Conservation (phyloP, 2,888 invertebrate genomes). For the Thecophora atra region DNA sequence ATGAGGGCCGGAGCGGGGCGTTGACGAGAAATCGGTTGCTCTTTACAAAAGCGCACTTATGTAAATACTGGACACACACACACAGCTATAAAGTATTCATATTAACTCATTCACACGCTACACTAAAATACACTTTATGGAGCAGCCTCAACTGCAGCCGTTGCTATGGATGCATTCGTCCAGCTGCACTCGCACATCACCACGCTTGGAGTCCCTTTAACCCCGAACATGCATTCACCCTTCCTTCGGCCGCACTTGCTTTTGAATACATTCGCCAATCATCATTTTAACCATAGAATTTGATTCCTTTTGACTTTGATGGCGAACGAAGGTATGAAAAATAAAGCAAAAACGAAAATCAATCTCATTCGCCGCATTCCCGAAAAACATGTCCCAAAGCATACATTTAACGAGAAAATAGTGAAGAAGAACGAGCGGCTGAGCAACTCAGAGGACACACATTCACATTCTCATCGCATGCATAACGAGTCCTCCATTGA, state of each 20-base stretch:
- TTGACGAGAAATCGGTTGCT: neutral
- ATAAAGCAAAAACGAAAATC: neutral
- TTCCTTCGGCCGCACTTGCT: neutral
- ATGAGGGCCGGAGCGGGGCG: neutral
- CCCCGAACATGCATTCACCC: no score
- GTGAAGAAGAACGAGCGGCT: slow-evolving; percentile 1
- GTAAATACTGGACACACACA: neutral
- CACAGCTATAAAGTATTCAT: neutral
- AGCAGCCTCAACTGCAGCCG: no score
- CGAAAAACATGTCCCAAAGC: slow-evolving; percentile 9
- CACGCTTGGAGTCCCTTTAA: no score
- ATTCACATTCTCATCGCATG: neutral
- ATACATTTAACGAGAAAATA: no score
- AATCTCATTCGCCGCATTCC: neutral
- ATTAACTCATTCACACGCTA: neutral
- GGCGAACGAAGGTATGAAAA: slow-evolving; percentile 14
- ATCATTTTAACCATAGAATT: slow-evolving; percentile 6
- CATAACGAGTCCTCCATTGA: neutral
- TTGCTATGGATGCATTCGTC: no score
- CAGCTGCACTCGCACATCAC: no score
- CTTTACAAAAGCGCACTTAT: neutral
- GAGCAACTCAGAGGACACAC: slow-evolving; percentile 1
- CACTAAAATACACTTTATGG: no score
- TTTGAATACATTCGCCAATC: neutral
- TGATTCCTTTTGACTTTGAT: slow-evolving; percentile 9